Base-by-base conservation (phyloP, 1,140 invertebrate genomes). In the Danaus melanippus region DNA sequence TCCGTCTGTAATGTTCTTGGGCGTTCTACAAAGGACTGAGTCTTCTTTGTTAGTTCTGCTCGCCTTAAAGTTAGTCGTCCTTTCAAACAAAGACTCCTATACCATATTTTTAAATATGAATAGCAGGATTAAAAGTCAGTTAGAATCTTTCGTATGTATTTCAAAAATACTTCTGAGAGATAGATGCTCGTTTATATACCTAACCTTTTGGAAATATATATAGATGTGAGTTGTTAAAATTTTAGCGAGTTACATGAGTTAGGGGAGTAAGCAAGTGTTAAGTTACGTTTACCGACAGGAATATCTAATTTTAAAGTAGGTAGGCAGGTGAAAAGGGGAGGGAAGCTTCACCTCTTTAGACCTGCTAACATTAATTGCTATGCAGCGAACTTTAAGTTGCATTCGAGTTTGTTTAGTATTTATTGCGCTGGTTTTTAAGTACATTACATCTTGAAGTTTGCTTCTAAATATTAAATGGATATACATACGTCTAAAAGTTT, bases 361-460 rank as follows among this genome's bases (percentile, higher is more conserved):
- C 57, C 53, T 58, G 61, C 57, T 60, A 60, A 66, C 69, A 71
- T 66, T 66, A 64, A 71, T 71, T 71, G 63, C 64, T 60, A 12
- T 56, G 50, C 53, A 50, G 49, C 50, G 52, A 67, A 58, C 56
- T 67, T 64, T 56, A 46, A 55, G 41, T 67, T 64, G 46, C 58
- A 60, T 51, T 50, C 44, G 58, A 53, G 53, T 59, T 49, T 50
- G 49, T 42, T 54, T 42, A 45, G 49, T 60, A 56, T 64, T 60
- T 64, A 53, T 59, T 63, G 46, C 55, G 47, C 41, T 49, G 51
- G 47, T 59, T 48, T 44, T 59, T 51, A 50, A 46, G 56, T 51
- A 55, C 56, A 41, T 60, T 52, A 32, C 21, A 32, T 32, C 21
- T 32, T 45, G 40, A 60, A 62, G 51, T 50, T 57, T 43, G 50